Conservation (phyloP, 2,888 invertebrate genomes). For the Synanthedon formicaeformis region DNA sequence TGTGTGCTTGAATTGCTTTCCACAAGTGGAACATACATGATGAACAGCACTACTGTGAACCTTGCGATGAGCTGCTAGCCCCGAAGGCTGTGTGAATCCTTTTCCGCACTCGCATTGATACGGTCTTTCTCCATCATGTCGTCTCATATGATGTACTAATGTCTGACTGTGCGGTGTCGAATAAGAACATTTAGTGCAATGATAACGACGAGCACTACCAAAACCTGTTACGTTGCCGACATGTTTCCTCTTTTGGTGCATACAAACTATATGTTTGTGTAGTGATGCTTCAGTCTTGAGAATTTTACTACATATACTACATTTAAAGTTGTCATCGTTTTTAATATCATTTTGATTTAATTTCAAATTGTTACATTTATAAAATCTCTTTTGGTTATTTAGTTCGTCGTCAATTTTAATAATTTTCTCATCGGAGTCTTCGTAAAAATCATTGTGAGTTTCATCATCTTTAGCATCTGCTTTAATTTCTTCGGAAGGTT, state of each 20-base stretch:
- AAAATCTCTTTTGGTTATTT: background rate
- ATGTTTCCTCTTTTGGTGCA: conserved; percentile 50
- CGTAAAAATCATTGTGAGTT: background rate
- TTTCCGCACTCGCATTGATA: conserved; percentile 58
- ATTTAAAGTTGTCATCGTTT: conserved; percentile 15
- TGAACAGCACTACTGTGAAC: conserved; percentile 45
- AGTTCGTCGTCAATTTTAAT: background rate
- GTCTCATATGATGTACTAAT: conserved; percentile 53
- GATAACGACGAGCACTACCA: conserved; percentile 42
- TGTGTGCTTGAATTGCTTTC: conserved; percentile 62
- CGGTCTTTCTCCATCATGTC: conserved; percentile 56
- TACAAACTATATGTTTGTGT: conserved; percentile 37
- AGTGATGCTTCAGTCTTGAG: conserved; percentile 41
- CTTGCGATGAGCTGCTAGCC: conserved; percentile 51
- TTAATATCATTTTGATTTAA: background rate
- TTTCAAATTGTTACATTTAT: background rate
- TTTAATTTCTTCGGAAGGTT: background rate
- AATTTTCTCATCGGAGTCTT: background rate
- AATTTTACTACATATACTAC: conserved; percentile 36
- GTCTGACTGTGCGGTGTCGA: conserved; percentile 59
- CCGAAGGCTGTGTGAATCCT: conserved; percentile 53
- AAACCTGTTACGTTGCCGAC: conserved; percentile 46
- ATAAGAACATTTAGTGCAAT: conserved; percentile 54
- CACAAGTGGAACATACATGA: conserved; percentile 53
- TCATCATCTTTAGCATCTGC: background rate